phyloP scores from a whole-genome alignment of 2,797 vertebrate species.

The Rhinatrema bivittatum region DNA sequence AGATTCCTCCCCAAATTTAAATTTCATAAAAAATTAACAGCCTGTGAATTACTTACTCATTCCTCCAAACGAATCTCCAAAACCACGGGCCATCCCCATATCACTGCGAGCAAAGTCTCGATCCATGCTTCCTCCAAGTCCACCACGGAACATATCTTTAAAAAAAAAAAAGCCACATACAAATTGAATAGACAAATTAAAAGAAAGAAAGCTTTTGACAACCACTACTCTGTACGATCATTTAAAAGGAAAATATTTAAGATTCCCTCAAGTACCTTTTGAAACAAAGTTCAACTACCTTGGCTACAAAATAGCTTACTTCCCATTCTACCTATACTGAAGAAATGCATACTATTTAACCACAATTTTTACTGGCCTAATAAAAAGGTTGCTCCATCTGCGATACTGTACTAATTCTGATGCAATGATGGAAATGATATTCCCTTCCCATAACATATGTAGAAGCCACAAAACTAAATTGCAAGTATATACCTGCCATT shows the following conservation, averaged over 20 bases:
- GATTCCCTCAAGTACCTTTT: too few relatives aligned
- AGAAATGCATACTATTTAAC: too few relatives aligned
- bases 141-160: conserved; percentile 83
- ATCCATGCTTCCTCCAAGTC: conserved; percentile 83
- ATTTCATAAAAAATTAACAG: too few relatives aligned
- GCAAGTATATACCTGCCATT: conserved; percentile 75
- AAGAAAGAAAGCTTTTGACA: conserved; percentile 10
- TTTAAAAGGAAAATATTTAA: conserved; percentile 18
- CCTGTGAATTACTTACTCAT: too few relatives aligned
- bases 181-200: not conserved
- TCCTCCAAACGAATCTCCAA: conserved; percentile 89
- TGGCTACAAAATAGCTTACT: conserved; percentile 9
- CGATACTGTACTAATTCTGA: too few relatives aligned
- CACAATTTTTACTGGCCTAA: too few relatives aligned
- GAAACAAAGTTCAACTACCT: too few relatives aligned
- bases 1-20: too few relatives aligned
- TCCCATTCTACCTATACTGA: conserved; percentile 7
- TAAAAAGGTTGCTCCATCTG: too few relatives aligned
- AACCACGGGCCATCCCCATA: conserved; percentile 82
- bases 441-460: too few relatives aligned
- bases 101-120: conserved; percentile 86
- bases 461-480: not conserved
- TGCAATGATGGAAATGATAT: too few relatives aligned
- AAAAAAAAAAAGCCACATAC: conserved; percentile 19
- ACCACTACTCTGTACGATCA: not conserved